Evolutionary conservation across 2,113 vertebrate genomes (phyloP).

Genomic region (Oostethus manadensis): DNA sequence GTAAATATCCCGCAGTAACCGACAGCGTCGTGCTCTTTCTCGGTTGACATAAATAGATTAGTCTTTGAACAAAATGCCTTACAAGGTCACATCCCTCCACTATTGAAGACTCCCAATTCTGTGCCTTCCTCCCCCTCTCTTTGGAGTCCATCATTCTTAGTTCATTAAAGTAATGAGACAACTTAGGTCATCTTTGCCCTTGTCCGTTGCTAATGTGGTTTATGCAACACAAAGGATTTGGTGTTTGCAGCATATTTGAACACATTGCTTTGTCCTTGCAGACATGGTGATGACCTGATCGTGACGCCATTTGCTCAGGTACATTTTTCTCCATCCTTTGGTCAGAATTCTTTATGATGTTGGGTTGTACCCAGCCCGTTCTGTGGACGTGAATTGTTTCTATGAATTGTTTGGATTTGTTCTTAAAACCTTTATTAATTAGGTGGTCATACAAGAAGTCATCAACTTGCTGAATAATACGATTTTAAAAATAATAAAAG

Average conservation of each 20-base stretch:
- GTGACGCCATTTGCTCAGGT: conserved; percentile 97
- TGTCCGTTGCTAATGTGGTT: neutral
- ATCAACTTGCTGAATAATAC: too few species aligned
- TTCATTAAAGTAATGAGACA: conserved; percentile 17
- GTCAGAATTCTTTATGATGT: neutral
- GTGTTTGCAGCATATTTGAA: neutral
- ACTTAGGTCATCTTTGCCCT: neutral
- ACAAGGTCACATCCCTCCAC: conserved; percentile 8
- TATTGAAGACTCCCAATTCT: conserved; percentile 1
- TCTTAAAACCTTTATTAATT: too few species aligned
- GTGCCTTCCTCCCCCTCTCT: neutral
- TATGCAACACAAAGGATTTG: neutral
- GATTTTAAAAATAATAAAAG: too few species aligned
- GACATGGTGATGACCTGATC: conserved; percentile 97
- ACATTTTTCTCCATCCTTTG: conserved; percentile 23
- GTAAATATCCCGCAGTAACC: neutral
- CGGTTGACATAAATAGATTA: conserved; percentile 1
- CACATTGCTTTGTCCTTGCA: conserved; percentile 49
- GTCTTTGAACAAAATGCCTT: neutral
- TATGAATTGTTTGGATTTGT: too few species aligned
- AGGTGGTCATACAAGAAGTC: too few species aligned
- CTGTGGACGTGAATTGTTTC: too few species aligned
- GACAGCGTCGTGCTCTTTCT: neutral
- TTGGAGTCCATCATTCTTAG: neutral
- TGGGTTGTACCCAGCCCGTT: neutral